Conservation (phyloP, 2,888 invertebrate species). For the Metalampra italica region DNA sequence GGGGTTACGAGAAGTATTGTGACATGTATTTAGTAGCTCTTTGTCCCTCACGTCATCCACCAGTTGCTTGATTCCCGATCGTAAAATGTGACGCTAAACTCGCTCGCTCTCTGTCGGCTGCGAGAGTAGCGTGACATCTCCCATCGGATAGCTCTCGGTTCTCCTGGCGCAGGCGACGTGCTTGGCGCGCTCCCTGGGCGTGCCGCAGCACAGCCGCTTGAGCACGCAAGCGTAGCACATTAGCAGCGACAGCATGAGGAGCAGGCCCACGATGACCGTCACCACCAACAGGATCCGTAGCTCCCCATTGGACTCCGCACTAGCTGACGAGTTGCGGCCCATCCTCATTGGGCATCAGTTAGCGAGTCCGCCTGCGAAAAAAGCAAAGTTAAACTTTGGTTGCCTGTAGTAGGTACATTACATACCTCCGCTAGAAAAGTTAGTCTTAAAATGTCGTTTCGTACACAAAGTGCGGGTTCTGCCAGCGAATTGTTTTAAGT, state of each 20-base stretch:
- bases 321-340: constrained; percentile 52
- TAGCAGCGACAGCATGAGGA: constrained; percentile 80
- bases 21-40: neutral
- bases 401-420: neutral
- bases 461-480: too few relatives aligned
- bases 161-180: constrained; percentile 49
- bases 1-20: neutral
- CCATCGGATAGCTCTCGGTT: constrained; percentile 79
- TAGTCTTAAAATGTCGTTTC: too few relatives aligned
- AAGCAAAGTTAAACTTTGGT: constrained; percentile 4
- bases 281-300: constrained; percentile 78
- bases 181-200: constrained; percentile 67
- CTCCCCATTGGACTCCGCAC: constrained; percentile 73
- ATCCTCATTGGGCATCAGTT: constrained; percentile 31
- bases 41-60: too few relatives aligned
- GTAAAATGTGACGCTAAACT: constrained; percentile 30
- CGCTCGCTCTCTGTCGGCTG: constrained; percentile 80
- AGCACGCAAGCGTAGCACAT: constrained; percentile 83
- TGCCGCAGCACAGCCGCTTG: constrained; percentile 80
- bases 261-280: constrained; percentile 78
- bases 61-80: too few relatives aligned
- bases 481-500: too few relatives aligned
- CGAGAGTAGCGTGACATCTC: constrained; percentile 79
- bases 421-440: neutral
- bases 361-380: constrained; percentile 40